phyloP scores from a whole-genome alignment of 2,888 invertebrate genomes.

The Metacarcinus magister region DNA sequence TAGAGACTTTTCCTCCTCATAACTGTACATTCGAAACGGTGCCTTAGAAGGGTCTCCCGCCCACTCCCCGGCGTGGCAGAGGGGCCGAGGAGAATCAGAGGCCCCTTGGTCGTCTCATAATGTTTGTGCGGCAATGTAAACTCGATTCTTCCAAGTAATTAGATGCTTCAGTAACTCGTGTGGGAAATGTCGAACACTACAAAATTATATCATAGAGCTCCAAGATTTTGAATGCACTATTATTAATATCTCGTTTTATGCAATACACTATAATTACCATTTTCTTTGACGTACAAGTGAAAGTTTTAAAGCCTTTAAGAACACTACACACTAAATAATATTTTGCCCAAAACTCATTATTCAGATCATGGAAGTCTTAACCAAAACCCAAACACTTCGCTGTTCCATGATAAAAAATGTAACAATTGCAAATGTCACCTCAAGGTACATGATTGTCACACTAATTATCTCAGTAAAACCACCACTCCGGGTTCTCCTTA shows the following conservation, averaged over 20 bases:
- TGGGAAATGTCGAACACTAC: not conserved
- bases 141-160: not conserved
- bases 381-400: not conserved
- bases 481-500: not conserved
- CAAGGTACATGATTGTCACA: not conserved
- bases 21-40: not conserved
- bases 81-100: not conserved
- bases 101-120: not conserved
- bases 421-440: not conserved
- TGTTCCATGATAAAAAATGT: not conserved
- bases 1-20: not conserved
- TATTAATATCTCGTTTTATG: not conserved
- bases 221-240: not conserved
- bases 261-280: not conserved
- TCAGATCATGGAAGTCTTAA: not conserved
- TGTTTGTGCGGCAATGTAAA: not conserved
- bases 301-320: not conserved
- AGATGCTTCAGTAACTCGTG: not conserved
- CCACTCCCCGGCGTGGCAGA: not conserved
- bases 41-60: not conserved
- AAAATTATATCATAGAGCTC: not conserved
- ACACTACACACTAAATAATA: not conserved
- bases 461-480: not conserved
- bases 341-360: not conserved
- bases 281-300: not conserved